Percentiles rank a stretch among this genome's conserved stretches.
Conservation (phyloP, 2,113 vertebrate species). For the Microtus oregoni region DNA sequence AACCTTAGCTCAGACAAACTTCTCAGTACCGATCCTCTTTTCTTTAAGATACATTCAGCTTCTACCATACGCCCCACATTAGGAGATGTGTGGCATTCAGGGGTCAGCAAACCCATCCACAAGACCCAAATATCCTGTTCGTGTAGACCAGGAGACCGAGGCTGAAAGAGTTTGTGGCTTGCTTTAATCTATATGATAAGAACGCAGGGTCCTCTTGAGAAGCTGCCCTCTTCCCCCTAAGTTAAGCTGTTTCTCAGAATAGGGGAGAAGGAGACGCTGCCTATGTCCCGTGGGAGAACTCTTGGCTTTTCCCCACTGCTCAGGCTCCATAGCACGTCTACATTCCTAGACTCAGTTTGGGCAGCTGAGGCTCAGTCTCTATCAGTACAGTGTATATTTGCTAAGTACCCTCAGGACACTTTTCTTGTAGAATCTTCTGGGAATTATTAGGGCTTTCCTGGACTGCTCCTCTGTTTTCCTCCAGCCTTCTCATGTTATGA, state of each 20-base stretch:
- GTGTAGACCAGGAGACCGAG: neutral
- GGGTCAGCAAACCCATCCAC: neutral
- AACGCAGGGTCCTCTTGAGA: neutral
- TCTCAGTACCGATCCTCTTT: neutral
- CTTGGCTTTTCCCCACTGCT: neutral
- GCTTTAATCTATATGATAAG: neutral
- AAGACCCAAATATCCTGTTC: neutral
- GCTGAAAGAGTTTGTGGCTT: neutral
- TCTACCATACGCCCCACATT: neutral
- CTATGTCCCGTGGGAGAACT: neutral
- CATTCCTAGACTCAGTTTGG: neutral
- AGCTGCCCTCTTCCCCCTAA: neutral
- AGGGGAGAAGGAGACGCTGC: neutral
- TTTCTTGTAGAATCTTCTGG: neutral
- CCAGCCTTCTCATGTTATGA: too few species aligned
- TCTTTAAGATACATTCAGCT: neutral
- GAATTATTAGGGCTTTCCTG: neutral
- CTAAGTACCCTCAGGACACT: neutral
- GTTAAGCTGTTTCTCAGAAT: neutral
- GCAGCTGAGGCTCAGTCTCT: neutral
- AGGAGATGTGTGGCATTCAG: neutral
- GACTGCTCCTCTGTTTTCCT: neutral
- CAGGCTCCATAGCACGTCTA: neutral
- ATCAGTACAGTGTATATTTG: neutral
- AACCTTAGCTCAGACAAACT: neutral